Conservation (phyloP, 2,113 vertebrate genomes). For the Elachura formosa region DNA sequence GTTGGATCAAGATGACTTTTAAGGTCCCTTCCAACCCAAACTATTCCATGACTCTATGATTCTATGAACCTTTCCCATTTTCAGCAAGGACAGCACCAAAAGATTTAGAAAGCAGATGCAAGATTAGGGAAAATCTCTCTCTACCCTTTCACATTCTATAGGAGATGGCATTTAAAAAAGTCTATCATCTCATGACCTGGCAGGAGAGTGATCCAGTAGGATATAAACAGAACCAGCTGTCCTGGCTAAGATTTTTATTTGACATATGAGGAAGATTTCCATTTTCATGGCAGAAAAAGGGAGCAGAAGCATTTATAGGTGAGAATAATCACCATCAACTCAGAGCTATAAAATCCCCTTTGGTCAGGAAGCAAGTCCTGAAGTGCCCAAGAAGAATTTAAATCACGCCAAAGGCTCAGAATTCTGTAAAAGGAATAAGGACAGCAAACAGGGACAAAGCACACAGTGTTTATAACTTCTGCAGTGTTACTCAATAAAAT, state of each 20-base stretch:
- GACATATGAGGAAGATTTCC: neutral
- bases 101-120: neutral
- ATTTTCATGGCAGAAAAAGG: neutral
- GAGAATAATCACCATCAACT: neutral
- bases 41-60: neutral
- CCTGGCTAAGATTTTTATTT: neutral
- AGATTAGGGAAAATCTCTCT: neutral
- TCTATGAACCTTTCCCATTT: neutral
- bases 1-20: neutral
- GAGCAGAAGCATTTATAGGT: neutral
- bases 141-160: neutral
- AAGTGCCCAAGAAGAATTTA: neutral
- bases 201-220: neutral
- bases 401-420: neutral
- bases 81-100: neutral
- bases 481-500: neutral
- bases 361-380: neutral
- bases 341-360: neutral
- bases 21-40: neutral
- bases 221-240: neutral
- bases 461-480: neutral
- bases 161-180: neutral
- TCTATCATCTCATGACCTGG: rapidly evolving
- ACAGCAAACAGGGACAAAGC: neutral
- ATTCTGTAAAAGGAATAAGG: neutral